These are phyloP conservation scores for Equus quagga DNA, from an alignment of 2,113 vertebrate species.

Conservation along the genomic window DNA sequence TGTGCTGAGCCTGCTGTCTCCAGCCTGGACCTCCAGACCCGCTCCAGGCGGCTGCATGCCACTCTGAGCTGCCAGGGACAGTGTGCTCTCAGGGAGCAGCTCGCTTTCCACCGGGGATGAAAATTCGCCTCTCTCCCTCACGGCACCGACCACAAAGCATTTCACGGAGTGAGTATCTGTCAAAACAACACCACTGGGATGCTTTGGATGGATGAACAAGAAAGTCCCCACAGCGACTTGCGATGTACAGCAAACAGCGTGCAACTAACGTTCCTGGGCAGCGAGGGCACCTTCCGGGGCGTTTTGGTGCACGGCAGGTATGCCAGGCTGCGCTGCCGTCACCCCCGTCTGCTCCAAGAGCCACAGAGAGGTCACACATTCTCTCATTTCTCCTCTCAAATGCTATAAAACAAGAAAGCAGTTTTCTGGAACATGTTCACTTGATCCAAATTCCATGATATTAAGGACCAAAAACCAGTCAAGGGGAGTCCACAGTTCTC, in stretches of 20 bases:
- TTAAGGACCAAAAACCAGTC: neutral
- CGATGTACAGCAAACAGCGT: accelerated
- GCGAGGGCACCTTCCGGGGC: neutral
- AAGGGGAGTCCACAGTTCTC: neutral
- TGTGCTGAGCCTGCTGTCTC: neutral
- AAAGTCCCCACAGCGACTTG: neutral
- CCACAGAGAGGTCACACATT: accelerated
- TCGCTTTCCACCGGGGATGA: neutral
- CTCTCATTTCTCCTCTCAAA: neutral
- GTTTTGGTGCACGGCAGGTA: neutral
- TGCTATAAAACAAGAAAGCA: neutral
- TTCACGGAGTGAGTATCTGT: neutral
- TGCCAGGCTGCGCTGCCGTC: accelerated
- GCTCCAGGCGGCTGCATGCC: neutral
- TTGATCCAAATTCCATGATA: neutral
- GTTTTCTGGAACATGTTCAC: neutral
- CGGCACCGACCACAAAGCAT: neutral
- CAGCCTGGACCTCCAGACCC: neutral
- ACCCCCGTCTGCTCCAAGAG: neutral
- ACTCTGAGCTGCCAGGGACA: accelerated
- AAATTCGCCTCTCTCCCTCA: neutral
- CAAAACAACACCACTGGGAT: neutral
- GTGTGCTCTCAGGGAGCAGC: accelerated
- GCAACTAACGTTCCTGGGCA: neutral
- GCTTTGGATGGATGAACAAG: neutral